phyloP scores from a whole-genome alignment of 53 echinoderm and acorn worm species.

The Holothuria scabra region DNA sequence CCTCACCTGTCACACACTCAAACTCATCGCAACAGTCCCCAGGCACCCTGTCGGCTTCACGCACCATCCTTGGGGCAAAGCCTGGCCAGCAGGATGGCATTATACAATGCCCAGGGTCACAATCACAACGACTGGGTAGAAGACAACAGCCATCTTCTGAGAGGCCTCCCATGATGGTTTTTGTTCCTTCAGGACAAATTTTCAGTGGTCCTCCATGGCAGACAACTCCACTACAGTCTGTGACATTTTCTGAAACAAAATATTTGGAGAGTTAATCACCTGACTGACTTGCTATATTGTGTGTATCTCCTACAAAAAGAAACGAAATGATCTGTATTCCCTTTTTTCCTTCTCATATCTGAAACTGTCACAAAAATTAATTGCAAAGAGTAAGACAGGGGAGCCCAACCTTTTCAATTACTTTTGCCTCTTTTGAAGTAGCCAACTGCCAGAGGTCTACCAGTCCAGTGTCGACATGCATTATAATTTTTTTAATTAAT shows the following conservation, averaged over 20 bases:
- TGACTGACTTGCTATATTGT: no score
- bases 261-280: no score
- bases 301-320: no score
- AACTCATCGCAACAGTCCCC: constrained; percentile 91
- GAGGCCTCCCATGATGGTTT: constrained; percentile 78
- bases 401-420: no score
- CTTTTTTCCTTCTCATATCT: no score
- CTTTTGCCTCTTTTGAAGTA: no score
- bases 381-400: no score
- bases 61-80: constrained; percentile 75
- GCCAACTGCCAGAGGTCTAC: no score
- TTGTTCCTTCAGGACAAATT: constrained; percentile 82
- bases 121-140: constrained; percentile 83
- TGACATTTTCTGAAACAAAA: constrained; percentile 31
- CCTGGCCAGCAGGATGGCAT: constrained; percentile 84
- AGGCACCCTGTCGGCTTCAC: constrained; percentile 65
- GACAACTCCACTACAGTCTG: constrained; percentile 78
- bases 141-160: constrained; percentile 92
- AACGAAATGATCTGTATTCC: no score
- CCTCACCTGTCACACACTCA: constrained; percentile 83
- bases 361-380: no score
- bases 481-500: no score
- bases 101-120: constrained; percentile 77
- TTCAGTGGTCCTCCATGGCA: constrained; percentile 66
- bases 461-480: no score